A percentile compares a stretch with the other conserved stretches of the same genome.
These are phyloP conservation scores for Macquaria australasica DNA, from an alignment of 2,113 vertebrate species.

Conservation along the genomic window DNA sequence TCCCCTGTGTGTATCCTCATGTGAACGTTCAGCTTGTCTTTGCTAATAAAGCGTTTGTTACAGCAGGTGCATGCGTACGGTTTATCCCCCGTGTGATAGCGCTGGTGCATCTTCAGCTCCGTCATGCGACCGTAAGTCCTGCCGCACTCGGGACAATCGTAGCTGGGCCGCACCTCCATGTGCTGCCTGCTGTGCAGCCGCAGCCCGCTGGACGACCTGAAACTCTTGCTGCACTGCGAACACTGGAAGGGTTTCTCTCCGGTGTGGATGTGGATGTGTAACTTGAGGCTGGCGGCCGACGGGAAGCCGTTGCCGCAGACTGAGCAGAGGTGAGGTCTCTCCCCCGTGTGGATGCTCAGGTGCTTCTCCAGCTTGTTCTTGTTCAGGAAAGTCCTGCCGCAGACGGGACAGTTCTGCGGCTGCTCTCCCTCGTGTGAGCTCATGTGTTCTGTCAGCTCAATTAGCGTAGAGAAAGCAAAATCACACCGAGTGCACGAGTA, in stretches of 20 bases:
- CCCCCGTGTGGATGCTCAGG: constrained; percentile 74
- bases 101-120: constrained; percentile 81
- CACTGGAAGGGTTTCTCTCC: constrained; percentile 77
- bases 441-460: constrained; percentile 77
- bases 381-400: constrained; percentile 75
- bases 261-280: constrained; percentile 73
- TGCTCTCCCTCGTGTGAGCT: constrained; percentile 68
- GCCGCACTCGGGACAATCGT: constrained; percentile 73
- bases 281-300: constrained; percentile 74
- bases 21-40: constrained; percentile 79
- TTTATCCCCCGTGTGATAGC: constrained; percentile 80
- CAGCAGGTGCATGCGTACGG: constrained; percentile 76
- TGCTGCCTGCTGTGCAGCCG: constrained; percentile 75
- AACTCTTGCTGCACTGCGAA: constrained; percentile 72
- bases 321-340: constrained; percentile 77
- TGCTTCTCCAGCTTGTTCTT: constrained; percentile 77
- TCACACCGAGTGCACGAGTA: constrained; percentile 78
- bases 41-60: constrained; percentile 77
- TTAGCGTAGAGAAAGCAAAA: constrained; percentile 59
- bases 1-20: constrained; percentile 79
- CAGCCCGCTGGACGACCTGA: constrained; percentile 74
- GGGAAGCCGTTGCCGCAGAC: constrained; percentile 78
- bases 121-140: constrained; percentile 77
- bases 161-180: constrained; percentile 75
- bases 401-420: constrained; percentile 71